A percentile compares a stretch with the other conserved stretches of the same genome.
Evolutionary conservation across 2,797 vertebrate genomes (phyloP).

Genomic region (Coilia nasus): DNA sequence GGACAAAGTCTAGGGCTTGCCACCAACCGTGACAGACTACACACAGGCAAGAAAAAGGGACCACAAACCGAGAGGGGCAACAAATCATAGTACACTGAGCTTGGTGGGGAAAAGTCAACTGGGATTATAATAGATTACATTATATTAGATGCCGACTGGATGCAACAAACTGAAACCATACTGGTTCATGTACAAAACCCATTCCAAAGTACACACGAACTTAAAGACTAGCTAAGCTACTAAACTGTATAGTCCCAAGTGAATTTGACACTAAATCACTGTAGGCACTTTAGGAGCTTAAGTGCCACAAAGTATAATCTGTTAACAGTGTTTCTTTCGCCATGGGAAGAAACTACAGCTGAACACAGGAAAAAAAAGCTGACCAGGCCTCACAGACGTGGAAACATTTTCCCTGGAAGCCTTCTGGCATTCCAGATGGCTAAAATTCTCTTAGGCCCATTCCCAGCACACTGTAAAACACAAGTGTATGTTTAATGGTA

Average conservation of each 20-base stretch:
- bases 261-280: background rate
- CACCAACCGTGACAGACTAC: background rate
- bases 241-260: background rate
- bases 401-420: background rate
- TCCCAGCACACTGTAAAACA: background rate
- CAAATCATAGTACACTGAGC: background rate
- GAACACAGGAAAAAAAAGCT: background rate
- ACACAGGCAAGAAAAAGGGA: background rate
- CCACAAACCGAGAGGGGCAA: background rate
- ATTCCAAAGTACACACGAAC: background rate
- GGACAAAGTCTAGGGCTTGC: background rate
- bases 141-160: background rate
- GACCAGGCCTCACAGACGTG: background rate
- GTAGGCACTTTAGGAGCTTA: background rate
- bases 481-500: slow-evolving; percentile 8
- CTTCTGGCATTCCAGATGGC: background rate
- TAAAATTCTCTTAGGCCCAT: background rate
- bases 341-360: background rate
- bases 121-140: background rate
- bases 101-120: background rate
- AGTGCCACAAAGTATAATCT: background rate
- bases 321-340: background rate
- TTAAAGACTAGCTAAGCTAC: background rate
- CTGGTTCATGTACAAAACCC: background rate
- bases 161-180: background rate